Evolutionary conservation across 2,888 invertebrate species (phyloP).

Genomic region (Lumbricus terrestris): DNA sequence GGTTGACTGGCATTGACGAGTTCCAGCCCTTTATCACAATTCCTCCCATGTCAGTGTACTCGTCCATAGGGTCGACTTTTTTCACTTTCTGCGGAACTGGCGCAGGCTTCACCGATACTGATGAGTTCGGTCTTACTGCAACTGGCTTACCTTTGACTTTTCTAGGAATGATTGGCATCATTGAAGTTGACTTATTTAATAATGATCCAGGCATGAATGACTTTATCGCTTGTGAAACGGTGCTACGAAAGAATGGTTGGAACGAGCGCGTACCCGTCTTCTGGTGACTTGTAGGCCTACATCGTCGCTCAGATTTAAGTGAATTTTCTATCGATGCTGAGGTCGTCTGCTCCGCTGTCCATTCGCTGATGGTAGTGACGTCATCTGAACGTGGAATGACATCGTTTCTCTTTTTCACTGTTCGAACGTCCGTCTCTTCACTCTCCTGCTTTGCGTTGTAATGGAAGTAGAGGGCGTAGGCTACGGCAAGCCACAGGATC

Average conservation of each 20-base stretch:
- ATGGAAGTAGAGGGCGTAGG: not conserved
- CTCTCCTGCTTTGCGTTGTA: not conserved
- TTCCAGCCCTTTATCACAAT: not conserved
- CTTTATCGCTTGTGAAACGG: too few species aligned
- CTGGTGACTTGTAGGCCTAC: not conserved
- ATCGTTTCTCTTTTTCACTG: not conserved
- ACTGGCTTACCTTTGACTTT: not conserved
- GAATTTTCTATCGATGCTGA: not conserved
- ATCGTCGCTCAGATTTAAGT: not conserved
- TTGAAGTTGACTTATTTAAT: not conserved
- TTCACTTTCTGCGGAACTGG: not conserved
- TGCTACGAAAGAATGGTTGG: not conserved
- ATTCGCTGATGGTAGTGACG: not conserved
- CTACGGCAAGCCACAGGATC: not conserved
- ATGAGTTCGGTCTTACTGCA: not conserved
- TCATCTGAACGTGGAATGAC: too few species aligned
- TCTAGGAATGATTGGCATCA: not conserved
- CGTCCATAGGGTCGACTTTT: not conserved
- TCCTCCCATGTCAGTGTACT: not conserved
- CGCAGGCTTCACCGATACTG: not conserved
- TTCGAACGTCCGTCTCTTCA: not conserved
- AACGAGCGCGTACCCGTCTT: not conserved
- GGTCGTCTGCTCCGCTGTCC: not conserved
- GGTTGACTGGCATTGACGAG: constrained; percentile 37
- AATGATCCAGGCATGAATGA: not conserved